Evolutionary conservation across 2,797 vertebrate genomes (phyloP).

Genomic region (Aratinga solstitialis): DNA sequence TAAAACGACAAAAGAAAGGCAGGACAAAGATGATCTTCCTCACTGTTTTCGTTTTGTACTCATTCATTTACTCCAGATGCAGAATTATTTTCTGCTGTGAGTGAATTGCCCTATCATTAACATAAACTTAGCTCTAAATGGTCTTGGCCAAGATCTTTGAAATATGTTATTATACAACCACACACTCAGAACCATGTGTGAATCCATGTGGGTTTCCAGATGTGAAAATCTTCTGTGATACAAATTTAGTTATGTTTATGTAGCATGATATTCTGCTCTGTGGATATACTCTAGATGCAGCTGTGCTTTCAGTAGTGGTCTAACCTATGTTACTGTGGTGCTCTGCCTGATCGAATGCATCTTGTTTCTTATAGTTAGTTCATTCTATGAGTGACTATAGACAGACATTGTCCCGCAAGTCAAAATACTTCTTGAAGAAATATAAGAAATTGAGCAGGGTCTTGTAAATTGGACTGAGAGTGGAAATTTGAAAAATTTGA

Average conservation of each 20-base stretch:
- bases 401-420: not conserved
- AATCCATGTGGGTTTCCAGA: constrained; percentile 27
- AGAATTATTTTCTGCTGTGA: constrained; percentile 2
- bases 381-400: not conserved
- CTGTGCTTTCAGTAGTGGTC: not conserved
- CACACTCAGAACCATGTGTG: not conserved
- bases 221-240: constrained; percentile 29
- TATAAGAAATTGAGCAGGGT: not conserved
- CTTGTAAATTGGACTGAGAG: not conserved
- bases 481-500: not conserved
- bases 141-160: constrained; percentile 9
- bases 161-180: not conserved
- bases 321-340: not conserved
- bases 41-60: not conserved
- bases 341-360: not conserved
- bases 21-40: not conserved
- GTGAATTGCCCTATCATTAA: constrained; percentile 21
- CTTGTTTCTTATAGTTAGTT: not conserved
- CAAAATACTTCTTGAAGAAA: not conserved
- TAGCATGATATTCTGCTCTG: not conserved
- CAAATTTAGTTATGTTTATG: not conserved
- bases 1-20: not conserved
- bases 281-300: not conserved
- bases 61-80: not conserved
- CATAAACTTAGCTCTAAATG: constrained; percentile 20